phyloP scores from a whole-genome alignment of 2,888 invertebrate genomes.

The Neoaliturus tenellus region DNA sequence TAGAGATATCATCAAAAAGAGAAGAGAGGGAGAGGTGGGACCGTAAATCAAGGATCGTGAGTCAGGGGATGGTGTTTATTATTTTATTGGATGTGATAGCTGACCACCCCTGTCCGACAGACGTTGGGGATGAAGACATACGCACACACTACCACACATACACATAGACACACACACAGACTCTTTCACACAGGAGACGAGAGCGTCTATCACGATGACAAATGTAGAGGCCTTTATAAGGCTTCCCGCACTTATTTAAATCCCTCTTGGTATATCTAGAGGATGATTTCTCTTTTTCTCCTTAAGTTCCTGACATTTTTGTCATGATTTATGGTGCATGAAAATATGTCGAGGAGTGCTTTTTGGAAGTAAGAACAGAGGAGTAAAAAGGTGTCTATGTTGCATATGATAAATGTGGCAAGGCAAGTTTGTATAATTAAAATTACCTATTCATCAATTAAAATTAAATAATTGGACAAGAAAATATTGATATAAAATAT shows the following conservation, averaged over 20 bases:
- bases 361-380: no score
- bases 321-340: no score
- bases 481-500: no score
- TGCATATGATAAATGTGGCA: no score
- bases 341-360: no score
- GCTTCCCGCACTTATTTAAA: slow-evolving; percentile 18
- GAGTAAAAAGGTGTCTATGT: no score
- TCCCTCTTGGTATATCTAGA: background rate
- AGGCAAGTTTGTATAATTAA: no score
- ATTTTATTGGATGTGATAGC: slow-evolving; percentile 58
- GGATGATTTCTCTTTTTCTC: background rate
- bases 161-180: background rate
- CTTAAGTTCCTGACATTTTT: no score
- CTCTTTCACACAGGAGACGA: no score
- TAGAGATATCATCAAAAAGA: background rate
- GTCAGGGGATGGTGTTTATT: slow-evolving; percentile 53
- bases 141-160: background rate
- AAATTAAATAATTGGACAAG: no score
- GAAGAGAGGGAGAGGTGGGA: background rate
- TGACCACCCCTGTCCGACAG: slow-evolving; percentile 42
- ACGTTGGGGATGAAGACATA: slow-evolving; percentile 12
- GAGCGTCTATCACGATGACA: background rate
- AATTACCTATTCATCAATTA: no score
- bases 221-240: slow-evolving; percentile 5
- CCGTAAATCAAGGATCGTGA: slow-evolving; percentile 35